phyloP scores from a whole-genome alignment of 2,113 vertebrate species.

The Sus scrofa region T2T-Sscrofa CM000818.6:118224501-118225000 shows the following conservation, averaged over 20 bases:
- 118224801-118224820: conserved; percentile 38
- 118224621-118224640: conserved; percentile 20
- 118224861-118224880: not conserved
- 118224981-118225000: not conserved
- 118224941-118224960: not conserved
- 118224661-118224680: not conserved
- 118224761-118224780: not conserved
- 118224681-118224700: not conserved
- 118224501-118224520: not conserved
- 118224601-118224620: conserved; percentile 34
- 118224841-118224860: not conserved
- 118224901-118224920: not conserved
- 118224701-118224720: conserved; percentile 20
- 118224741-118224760: not conserved
- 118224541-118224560: not conserved
- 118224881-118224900: not conserved
- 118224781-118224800: not conserved
- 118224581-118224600: not conserved
- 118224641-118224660: not conserved
- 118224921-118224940: not conserved
- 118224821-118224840: not conserved
- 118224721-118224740: not conserved
- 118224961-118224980: not conserved
- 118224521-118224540: not conserved
- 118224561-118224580: not conserved